Percentiles rank a stretch among this genome's conserved stretches.
Conservation (phyloP, 2,113 vertebrate genomes). For the Bubo bubo region DNA sequence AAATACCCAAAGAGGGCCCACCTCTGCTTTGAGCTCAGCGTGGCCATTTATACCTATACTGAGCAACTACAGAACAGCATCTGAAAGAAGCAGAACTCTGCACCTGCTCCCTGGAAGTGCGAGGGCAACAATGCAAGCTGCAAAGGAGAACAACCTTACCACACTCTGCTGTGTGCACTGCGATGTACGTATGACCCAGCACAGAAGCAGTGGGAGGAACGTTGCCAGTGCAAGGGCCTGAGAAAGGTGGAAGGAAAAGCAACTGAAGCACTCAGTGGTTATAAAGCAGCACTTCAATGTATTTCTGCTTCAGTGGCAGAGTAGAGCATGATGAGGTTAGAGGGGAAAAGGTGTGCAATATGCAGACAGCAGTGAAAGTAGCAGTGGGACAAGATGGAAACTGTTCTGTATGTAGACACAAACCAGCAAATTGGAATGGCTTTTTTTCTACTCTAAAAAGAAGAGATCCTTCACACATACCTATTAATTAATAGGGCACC, state of each 20-base stretch:
- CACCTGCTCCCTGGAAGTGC: neutral
- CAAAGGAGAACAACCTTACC: neutral
- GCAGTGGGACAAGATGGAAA: neutral
- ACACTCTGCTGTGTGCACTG: fast-evolving
- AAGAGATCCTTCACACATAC: neutral
- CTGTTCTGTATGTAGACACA: neutral
- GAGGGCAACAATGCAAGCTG: fast-evolving
- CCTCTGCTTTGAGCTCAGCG: neutral
- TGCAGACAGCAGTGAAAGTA: neutral
- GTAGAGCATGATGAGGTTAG: neutral
- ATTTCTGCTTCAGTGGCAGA: neutral
- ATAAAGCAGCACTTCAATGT: neutral
- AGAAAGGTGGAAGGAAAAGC: neutral
- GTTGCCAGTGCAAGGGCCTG: neutral
- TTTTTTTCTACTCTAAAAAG: neutral
- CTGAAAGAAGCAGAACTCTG: neutral
- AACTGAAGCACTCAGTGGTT: neutral
- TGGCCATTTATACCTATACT: neutral
- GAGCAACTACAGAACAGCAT: neutral
- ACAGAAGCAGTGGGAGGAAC: neutral
- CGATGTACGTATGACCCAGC: neutral
- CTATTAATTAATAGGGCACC: neutral
- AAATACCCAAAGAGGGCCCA: neutral
- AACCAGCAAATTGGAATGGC: neutral
- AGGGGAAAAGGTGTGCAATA: neutral